Percentiles rank a stretch among this genome's conserved stretches.
Evolutionary conservation across 2,113 vertebrate genomes (phyloP).

Genomic region (Spheniscus mendiculus): DNA sequence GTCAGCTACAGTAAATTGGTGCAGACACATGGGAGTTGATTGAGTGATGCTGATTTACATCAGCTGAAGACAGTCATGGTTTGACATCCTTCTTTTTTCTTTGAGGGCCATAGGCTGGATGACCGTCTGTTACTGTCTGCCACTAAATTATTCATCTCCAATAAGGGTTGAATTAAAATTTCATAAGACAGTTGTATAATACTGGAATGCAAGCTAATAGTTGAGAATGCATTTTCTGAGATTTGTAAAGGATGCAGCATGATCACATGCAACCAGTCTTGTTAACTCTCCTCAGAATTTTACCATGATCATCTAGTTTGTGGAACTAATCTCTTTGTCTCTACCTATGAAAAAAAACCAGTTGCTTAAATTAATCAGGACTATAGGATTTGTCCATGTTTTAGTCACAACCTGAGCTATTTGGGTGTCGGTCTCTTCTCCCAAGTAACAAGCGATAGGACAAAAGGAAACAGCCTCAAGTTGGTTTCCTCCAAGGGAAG

Average conservation of each 20-base stretch:
- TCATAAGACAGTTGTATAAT: not conserved
- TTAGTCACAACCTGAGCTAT: not conserved
- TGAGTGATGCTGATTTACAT: not conserved
- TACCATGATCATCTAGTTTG: not conserved
- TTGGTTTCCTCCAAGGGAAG: too few relatives aligned
- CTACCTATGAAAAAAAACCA: not conserved
- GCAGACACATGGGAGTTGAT: rapidly evolving
- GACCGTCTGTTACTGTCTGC: not conserved
- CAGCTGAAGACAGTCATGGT: not conserved
- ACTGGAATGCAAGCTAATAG: not conserved
- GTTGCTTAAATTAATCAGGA: not conserved
- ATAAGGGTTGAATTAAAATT: constrained; percentile 46
- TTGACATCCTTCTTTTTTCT: not conserved
- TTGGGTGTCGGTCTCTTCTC: not conserved
- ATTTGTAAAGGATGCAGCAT: not conserved
- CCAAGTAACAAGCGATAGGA: too few relatives aligned
- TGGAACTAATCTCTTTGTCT: not conserved
- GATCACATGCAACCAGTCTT: not conserved
- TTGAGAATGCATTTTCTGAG: not conserved
- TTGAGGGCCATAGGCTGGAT: not conserved
- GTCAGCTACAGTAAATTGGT: not conserved
- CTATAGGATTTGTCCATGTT: not conserved
- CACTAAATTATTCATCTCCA: constrained; percentile 20
- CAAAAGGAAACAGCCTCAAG: too few relatives aligned
- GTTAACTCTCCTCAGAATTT: not conserved